phyloP scores from a whole-genome alignment of 2,797 vertebrate species.

The Paramormyrops hopkinsi region DNA sequence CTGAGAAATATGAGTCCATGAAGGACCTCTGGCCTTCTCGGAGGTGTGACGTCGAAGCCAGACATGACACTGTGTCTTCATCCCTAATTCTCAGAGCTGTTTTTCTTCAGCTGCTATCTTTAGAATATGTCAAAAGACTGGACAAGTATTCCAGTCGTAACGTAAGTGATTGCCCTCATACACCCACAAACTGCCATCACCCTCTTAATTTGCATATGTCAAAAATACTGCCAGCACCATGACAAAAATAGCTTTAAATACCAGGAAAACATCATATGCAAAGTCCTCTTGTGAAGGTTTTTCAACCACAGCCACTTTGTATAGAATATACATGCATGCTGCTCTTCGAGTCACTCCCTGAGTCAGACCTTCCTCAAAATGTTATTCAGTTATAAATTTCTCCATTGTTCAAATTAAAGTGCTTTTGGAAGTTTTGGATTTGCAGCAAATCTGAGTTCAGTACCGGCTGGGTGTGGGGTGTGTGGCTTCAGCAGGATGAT shows the following conservation, averaged over 20 bases:
- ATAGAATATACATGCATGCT: neutral
- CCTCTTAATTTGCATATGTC: neutral
- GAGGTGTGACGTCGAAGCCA: conserved; percentile 9
- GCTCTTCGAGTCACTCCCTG: neutral
- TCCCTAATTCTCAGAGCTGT: neutral
- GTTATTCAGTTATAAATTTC: neutral
- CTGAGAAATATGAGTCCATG: neutral
- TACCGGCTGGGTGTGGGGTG: neutral
- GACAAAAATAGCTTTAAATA: neutral
- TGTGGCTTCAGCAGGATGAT: neutral
- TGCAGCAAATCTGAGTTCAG: neutral
- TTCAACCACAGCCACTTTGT: neutral
- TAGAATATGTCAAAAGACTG: neutral
- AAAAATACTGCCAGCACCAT: neutral
- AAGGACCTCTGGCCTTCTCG: neutral
- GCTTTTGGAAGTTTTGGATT: neutral
- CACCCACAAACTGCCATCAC: conserved; percentile 7
- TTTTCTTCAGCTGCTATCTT: neutral
- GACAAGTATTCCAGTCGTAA: neutral
- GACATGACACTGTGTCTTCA: conserved; percentile 6
- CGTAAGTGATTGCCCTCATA: neutral
- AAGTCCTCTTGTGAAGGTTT: neutral
- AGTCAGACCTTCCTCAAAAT: neutral
- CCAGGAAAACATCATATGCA: neutral
- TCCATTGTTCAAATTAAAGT: neutral